Evolutionary conservation across 2,888 invertebrate species (phyloP), one percentile per base, ranked within the genome.

Genomic region (Troides helena): DNA sequence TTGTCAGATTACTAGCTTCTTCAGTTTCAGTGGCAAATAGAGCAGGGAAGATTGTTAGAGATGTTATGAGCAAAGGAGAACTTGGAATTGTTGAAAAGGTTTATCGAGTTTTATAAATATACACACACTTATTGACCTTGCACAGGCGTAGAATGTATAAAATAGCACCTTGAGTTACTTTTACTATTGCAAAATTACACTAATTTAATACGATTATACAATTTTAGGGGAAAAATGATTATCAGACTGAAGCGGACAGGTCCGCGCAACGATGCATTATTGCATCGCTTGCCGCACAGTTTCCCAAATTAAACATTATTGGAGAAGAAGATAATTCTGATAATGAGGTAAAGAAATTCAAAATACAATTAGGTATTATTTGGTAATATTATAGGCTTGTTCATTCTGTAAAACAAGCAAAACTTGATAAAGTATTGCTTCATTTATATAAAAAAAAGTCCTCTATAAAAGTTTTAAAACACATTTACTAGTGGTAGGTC

Each of bases 241-340:
- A 98, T 60, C 99, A 99, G 94, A 99, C 99, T 6, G 98, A 99
- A 92, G 99, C 99, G 8, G 99, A 99, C 85, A 94, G 99, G 74
- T 96, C 97, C 43, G 99, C 98, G 0, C 99, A 99, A 87, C 94
- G 95, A 74, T 98, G 98, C 84, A 99, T 99, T 72, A 95, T 99
- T 72, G 96, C 97, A 36, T 98, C 98, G 1, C 93, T 99, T 6
- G 93, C 95, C 53, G 94, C 94, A 72, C 96, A 96, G 78, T 99
- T 98, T 88, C 98, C 99, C 0, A 94, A 94, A 77, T 85, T 97
- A 0, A 95, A 94, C 59, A 96, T 99, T 71, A 97, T 98, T 78
- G 98, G 98, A 0, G 99, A 99, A 89, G 99, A 99, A 88, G 98
- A 95, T 21, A 88, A 85, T 72, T 93, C 94, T 73, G 93, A 94